Evolutionary conservation across 2,113 vertebrate genomes (phyloP), one percentile per base, ranked within the genome.

Genomic region (Falcunculus frontatus): DNA sequence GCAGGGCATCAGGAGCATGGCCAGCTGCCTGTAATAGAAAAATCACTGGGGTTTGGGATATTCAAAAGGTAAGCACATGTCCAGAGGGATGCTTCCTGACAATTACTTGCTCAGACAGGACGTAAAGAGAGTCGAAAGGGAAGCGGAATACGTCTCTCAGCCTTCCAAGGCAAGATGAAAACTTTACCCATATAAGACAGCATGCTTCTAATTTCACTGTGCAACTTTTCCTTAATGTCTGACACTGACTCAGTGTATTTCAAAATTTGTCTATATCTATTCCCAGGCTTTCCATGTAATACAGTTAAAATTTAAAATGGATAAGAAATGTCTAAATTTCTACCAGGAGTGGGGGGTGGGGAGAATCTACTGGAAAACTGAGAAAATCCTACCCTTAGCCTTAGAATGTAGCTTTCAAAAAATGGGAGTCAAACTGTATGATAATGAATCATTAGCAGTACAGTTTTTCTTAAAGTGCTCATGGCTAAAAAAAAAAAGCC

Each of bases 311-410:
- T 32, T 69, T 55, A 47, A 84, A 75, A 44, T 39, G 7, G 23
- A 19, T 65, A 87, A 78, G 21, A 9, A 52, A 65, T 17, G 35
- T 17, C 57, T 63, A 35, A 25, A 47, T 75, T 68, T 63, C 60
- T 56, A 77, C 8, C 37, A 27, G 9, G 16, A 2, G 27, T 19
- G 2, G 1, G 3, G 16, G 7, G 6, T 14, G 12, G 13, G 9
- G 13, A 74, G 9, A 81, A 39, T 30, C 62, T 68, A n/a, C 65
- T 56, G 11, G 7, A 69, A 90, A 83, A 30, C 14, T 30, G 11
- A 83, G 13, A 39, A 75, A 32, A 83, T 82, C 33, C 49, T 32
- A 60, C 27, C 57, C 14, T 5, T 23, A 4, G 30, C 10, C 46
- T 69, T 74, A 52, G 41, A 52, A 52, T 37, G 9, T 3, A 69